phyloP scores from a whole-genome alignment of 2,888 invertebrate genomes.

The Phortica magna region DNA sequence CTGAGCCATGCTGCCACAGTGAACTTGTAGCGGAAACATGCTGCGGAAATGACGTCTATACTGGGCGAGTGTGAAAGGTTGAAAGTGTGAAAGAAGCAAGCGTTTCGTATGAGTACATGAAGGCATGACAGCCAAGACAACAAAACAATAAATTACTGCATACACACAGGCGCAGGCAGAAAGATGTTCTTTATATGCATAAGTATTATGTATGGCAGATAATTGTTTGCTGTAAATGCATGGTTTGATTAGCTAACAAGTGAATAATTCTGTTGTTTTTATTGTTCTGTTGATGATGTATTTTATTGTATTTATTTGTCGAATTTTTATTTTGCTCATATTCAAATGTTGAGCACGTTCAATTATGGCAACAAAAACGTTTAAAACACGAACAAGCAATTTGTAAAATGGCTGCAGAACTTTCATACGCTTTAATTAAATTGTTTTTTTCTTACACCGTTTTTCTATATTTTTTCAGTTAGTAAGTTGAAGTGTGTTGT shows the following conservation, averaged over 20 bases:
- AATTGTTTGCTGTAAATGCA: constrained; percentile 6
- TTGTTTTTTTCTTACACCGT: constrained; percentile 35
- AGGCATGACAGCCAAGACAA: background rate
- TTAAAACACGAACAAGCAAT: background rate
- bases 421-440: constrained; percentile 61
- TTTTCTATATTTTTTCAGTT: constrained; percentile 19
- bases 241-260: background rate
- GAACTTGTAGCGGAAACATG: constrained; percentile 51
- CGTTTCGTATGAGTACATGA: background rate
- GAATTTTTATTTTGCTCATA: background rate
- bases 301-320: background rate
- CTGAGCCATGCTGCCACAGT: background rate
- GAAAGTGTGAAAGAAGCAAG: constrained; percentile 41
- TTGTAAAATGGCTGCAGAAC: constrained; percentile 14
- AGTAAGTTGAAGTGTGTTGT: background rate
- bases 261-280: background rate
- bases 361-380: background rate
- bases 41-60: constrained; percentile 52
- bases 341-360: background rate
- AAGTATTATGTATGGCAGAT: constrained; percentile 8
- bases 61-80: background rate
- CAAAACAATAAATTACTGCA: background rate
- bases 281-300: background rate
- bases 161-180: constrained; percentile 21
- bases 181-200: background rate